Base-by-base conservation (phyloP, 2,888 invertebrate genomes). In the Eucriotettix oculatus region DNA sequence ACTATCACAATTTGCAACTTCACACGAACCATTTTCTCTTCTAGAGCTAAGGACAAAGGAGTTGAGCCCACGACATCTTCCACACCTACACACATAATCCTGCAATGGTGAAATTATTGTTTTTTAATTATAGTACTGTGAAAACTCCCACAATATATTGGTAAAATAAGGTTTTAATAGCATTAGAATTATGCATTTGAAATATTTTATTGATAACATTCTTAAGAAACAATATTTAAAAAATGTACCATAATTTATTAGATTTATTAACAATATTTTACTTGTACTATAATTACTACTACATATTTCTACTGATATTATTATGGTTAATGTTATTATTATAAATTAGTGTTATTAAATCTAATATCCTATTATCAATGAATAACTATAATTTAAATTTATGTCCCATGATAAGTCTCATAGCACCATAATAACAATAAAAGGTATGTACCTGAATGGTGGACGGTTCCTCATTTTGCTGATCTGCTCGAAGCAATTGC, bases 401-500 rank as follows among this genome's bases (percentile, higher is more conserved):
- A 29, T 29, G 7, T 5, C 7, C 2, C 3, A 5, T 5, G 7
- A 29, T 29, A 29, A 29, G 29, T 5, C 29, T 29, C 7, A 52
- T 52, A 16, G 16, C 11, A 16, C 54, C 9, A 16, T 10, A 54
- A 54, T 17, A 53, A 9, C 16, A 52, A 54, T 52, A 14, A 42
- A 57, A 10, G n/a, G 55, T 58, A 74, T 77, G 78, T 74, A 89
- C 89, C 85, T 87, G 76, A 88, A 89, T 64, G 87, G 86, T 67
- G 85, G 84, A 67, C 86, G 80, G 63, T 86, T 87, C 69, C 87
- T 82, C 70, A 89, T 87, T 64, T 86, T 84, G 75, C 87, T 86
- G 66, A 89, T 87, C 74, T 89, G 87, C 71, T 89, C 86, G 73
- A 90, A 90, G 73, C 89, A 88, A 60, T 85, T 84, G 56, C 84